Conservation (phyloP, 35 echinoderm and acorn worm species). For the Eucidaris tribuloides region DNA sequence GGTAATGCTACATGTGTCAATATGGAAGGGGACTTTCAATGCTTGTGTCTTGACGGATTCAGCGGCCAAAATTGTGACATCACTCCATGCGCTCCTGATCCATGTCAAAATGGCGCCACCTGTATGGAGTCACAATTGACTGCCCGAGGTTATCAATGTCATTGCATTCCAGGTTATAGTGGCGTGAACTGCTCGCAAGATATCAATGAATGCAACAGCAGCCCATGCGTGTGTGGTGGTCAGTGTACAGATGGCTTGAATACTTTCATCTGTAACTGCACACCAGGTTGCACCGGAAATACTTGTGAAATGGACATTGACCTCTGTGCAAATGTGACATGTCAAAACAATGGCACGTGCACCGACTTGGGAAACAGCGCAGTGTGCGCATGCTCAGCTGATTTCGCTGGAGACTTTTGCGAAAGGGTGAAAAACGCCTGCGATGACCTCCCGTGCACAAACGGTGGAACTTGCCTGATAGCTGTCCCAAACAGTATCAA, state of each 20-base stretch:
- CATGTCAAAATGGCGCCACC: background rate
- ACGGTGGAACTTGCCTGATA: too few relatives aligned
- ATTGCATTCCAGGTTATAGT: background rate
- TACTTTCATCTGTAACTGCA: background rate
- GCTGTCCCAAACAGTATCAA: too few relatives aligned
- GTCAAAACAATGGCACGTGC: background rate
- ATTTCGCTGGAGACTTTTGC: background rate
- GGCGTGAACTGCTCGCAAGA: background rate
- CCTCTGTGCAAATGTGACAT: background rate
- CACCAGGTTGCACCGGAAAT: background rate
- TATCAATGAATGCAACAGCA: background rate
- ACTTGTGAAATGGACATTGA: slow-evolving; percentile 3
- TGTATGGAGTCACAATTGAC: background rate
- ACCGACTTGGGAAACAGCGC: background rate
- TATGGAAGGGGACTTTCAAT: background rate
- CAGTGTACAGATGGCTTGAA: background rate
- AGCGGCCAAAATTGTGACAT: background rate
- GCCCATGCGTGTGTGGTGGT: background rate
- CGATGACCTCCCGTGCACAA: background rate
- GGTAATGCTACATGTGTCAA: background rate
- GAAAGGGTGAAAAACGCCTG: background rate
- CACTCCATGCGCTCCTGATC: background rate
- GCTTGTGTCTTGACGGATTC: slow-evolving; percentile 8
- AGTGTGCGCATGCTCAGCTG: background rate
- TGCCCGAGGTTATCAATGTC: background rate